Base-by-base conservation (phyloP, 2,888 invertebrate species). In the Ochropleura plecta region DNA sequence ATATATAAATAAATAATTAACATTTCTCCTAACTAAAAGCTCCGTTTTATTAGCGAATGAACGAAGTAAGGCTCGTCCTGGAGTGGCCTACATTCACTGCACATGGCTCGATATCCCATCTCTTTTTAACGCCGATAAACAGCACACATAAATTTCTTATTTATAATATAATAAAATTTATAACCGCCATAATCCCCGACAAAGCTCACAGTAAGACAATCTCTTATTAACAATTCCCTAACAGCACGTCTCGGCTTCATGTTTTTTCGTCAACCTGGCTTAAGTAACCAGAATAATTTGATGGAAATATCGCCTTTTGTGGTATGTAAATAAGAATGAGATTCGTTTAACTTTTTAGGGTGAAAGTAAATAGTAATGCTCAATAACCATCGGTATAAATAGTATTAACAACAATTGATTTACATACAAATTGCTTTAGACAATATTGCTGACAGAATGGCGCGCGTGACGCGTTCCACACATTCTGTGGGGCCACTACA, bases 381-480 rank as follows among this genome's bases (percentile, higher is more conserved):
- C 95, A 94, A 95, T 96, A 95, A 96, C 95, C 95, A 94, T 95
- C 92, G 95, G 88, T 95, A 95, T 95, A 96, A 96, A 96, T 96
- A 96, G 95, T 95, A 96, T 96, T 96, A 96, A 96, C 95, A 96
- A 96, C 96, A 95, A 96, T 95, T 95, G 96, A 96, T 96, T 96
- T 95, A 95, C 96, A 96, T 96, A 96, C 96, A 96, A 96, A 96
- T 96, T 96, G 96, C 96, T 96, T 95, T 95, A 96, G 96, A 96
- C 96, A 95, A 96, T 96, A 96, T 95, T 95, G 96, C 95, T 94
- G 95, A 95, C 94, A 94, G 95, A 95, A 96, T 94, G 94, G 95
- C 94, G 94, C 93, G 95, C 95, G 94, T 95, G 94, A 95, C 93
- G 95, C 94, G 94, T 86, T 89, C 91, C 92, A 89, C 91, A 91